phyloP scores from a whole-genome alignment of 1,140 invertebrate species.

The Harpegnathos saltator region DNA sequence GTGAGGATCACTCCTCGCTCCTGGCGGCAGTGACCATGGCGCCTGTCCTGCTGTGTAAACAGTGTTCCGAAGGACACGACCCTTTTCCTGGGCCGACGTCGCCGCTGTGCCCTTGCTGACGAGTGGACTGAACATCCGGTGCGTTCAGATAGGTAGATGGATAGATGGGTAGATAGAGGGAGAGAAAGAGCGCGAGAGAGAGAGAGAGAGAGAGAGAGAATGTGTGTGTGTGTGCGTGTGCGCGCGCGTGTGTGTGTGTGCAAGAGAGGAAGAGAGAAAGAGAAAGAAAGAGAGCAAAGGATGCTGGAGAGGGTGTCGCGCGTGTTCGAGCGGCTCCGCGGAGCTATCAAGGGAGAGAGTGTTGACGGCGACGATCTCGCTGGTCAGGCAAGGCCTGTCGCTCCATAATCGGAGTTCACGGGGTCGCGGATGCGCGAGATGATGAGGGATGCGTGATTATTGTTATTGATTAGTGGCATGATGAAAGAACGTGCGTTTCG shows the following conservation, averaged over 20 bases:
- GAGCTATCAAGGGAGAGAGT: background rate
- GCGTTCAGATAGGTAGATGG: constrained; percentile 3
- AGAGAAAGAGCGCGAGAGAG: background rate
- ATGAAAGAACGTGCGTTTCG: constrained; percentile 39
- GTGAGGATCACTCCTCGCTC: constrained; percentile 20
- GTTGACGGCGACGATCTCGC: constrained; percentile 9
- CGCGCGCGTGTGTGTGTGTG: too few relatives aligned
- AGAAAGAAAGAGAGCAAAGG: constrained; percentile 15
- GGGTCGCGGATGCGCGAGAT: background rate
- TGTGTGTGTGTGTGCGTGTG: too few relatives aligned
- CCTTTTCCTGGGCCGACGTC: background rate
- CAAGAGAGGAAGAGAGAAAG: constrained; percentile 1
- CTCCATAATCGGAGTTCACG: background rate
- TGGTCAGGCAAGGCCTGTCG: background rate
- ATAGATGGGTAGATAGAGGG: background rate
- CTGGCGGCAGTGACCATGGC: constrained; percentile 71
- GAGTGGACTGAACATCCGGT: constrained; percentile 35
- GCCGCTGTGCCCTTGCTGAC: constrained; percentile 8
- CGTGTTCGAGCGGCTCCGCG: constrained; percentile 2
- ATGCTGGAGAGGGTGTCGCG: background rate
- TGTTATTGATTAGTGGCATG: constrained; percentile 41
- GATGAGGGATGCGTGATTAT: constrained; percentile 36
- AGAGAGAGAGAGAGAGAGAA: constrained; percentile 18
- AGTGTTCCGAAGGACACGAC: constrained; percentile 57
- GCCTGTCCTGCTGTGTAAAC: constrained; percentile 67